Evolutionary conservation across 1,140 invertebrate genomes (phyloP).

Genomic region (Adelges cooleyi): DNA sequence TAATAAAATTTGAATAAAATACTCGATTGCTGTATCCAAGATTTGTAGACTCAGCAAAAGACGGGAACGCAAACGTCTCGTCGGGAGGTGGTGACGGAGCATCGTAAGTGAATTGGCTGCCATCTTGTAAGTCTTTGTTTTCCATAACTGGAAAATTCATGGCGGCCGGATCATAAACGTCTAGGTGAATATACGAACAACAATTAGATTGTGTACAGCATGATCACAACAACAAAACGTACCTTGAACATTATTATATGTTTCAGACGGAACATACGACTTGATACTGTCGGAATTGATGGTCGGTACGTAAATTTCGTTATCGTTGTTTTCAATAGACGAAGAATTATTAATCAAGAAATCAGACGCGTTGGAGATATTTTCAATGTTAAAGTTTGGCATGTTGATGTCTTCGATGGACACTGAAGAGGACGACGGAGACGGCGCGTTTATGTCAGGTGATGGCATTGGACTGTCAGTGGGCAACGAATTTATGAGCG

Average conservation of each 20-base stretch:
- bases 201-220: neutral
- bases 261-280: neutral
- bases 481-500: conserved; percentile 52
- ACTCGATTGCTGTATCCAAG: neutral
- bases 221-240: neutral
- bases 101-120: conserved; percentile 10
- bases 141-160: conserved; percentile 7
- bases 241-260: conserved; percentile 14
- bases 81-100: conserved; percentile 23
- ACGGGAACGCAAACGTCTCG: neutral
- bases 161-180: conserved; percentile 9
- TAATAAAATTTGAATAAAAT: neutral
- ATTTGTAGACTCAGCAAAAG: neutral
- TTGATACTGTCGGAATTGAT: neutral
- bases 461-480: conserved; percentile 56
- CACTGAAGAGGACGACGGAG: conserved; percentile 64
- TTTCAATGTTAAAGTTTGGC: neutral
- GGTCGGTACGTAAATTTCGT: conserved; percentile 1
- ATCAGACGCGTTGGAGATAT: neutral
- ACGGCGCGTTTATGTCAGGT: conserved; percentile 68
- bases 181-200: neutral
- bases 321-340: neutral
- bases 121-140: neutral
- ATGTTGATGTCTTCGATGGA: conserved; percentile 36
- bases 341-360: neutral